These are phyloP conservation scores for Andricus quercusramuli DNA, from an alignment of 2,888 invertebrate genomes.

Conservation along the genomic window DNA sequence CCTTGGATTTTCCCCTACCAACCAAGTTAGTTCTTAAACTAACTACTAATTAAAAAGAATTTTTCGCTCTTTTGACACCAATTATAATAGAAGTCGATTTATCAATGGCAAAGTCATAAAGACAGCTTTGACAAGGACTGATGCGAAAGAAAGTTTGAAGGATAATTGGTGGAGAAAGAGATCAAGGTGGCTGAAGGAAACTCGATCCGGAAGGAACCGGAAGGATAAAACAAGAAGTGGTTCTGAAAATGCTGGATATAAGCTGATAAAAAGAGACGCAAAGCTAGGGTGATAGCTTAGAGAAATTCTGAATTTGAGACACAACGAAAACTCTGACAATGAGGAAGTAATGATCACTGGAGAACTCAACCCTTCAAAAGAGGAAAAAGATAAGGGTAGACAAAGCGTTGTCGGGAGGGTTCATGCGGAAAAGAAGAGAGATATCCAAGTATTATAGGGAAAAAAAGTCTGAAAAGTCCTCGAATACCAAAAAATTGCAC, in stretches of 20 bases:
- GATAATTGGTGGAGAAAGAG: conserved; percentile 20
- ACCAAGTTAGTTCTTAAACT: neutral
- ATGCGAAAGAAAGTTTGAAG: conserved; percentile 4
- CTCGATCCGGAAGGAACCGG: neutral
- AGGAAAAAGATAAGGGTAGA: conserved; percentile 35
- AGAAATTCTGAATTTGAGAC: conserved; percentile 21
- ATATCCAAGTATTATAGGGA: conserved; percentile 1
- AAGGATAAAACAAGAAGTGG: neutral
- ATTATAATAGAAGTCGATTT: conserved; percentile 8
- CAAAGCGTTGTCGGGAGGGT: conserved; percentile 12
- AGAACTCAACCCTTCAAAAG: conserved; percentile 27
- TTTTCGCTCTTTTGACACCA: neutral
- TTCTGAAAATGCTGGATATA: neutral
- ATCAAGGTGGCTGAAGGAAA: conserved; percentile 3
- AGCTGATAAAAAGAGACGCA: conserved; percentile 22
- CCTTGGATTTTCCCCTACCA: neutral
- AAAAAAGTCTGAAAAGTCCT: neutral
- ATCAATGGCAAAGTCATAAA: neutral
- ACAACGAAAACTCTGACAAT: conserved; percentile 6
- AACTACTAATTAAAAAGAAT: neutral
- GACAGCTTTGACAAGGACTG: neutral
- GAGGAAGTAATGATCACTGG: conserved; percentile 21
- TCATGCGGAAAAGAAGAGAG: conserved; percentile 11
- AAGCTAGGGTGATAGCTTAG: conserved; percentile 17
- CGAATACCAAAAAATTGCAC: neutral